A percentile compares a stretch with the other conserved stretches of the same genome.
Conservation (phyloP, 2,113 vertebrate genomes). For the Xerus inauris region DNA sequence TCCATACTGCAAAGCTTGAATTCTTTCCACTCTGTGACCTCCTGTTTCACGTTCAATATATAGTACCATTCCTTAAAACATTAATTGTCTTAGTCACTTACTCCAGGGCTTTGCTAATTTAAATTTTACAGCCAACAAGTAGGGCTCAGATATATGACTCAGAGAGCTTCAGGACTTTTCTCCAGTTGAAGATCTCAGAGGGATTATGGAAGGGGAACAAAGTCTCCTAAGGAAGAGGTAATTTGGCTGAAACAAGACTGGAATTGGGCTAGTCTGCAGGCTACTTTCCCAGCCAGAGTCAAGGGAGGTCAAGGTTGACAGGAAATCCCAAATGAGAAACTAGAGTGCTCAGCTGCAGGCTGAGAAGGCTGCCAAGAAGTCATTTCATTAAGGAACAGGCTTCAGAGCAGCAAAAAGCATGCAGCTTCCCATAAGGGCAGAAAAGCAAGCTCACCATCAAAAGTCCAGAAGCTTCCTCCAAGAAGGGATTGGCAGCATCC, state of each 20-base stretch:
- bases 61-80: background rate
- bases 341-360: background rate
- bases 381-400: background rate
- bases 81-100: background rate
- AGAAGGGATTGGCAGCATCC: background rate
- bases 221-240: background rate
- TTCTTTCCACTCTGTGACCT: background rate
- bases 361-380: background rate
- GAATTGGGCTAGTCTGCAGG: background rate
- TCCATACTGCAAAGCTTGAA: too few relatives aligned
- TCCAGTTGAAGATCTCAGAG: conserved; percentile 10
- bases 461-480: background rate
- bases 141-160: background rate
- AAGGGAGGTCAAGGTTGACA: conserved; percentile 16
- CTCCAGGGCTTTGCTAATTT: conserved; percentile 34
- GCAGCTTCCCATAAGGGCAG: background rate
- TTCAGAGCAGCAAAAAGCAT: background rate
- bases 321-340: conserved; percentile 54
- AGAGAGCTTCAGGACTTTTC: background rate
- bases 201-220: background rate
- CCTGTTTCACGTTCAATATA: background rate
- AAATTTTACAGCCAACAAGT: conserved; percentile 42
- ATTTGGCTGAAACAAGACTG: background rate
- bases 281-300: background rate
- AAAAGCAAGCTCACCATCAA: background rate